Base-by-base conservation (phyloP, 1,140 invertebrate species). In the Bombus impatiens region DNA sequence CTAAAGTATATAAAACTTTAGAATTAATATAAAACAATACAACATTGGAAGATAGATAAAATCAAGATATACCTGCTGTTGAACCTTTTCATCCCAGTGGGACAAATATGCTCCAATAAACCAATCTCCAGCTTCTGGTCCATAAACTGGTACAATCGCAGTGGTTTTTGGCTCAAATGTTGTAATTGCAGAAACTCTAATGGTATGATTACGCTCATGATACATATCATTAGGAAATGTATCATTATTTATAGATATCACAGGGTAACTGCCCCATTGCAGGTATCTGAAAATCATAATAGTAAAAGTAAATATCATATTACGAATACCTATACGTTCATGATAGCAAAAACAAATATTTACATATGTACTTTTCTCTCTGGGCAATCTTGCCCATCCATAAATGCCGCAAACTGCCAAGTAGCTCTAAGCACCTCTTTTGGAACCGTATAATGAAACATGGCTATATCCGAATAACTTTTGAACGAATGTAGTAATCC, bases 231-330 rank as follows among this genome's bases (percentile, higher is more conserved):
- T 78, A 53, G 95, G 95, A 90, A 95, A 96, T 74, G 94, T 94
- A 70, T 94, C 91, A 93, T 96, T 96, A 77, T 95, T 93, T 25
- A 94, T 87, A 44, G 93, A 94, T 78, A 97, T 95, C n/a, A 96
- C 92, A 85, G 96, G 96, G 91, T 96, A 96, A 92, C 96, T 96
- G 47, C 96, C 96, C 94, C 95, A 96, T 90, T 96, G 95, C 28
- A 97, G 91, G 86, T 95, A 95, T 93, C 96, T 96, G 91, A 79
- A 86, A 91, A 86, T 84, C 42, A 78, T n/a, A 59, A 77, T 70
- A 71, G 13, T 44, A 70, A 12, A 78, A 87, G 22, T 35, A 75
- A 62, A 59, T 82, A 35, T 44, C 44, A 15, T 59, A 53, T 82
- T 79, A 68, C 1, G 25, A n/a, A 42, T 65, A 68, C 42, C 22